These are phyloP conservation scores for Serripes groenlandicus DNA, from an alignment of 2,888 invertebrate species.

Conservation along the genomic window DNA sequence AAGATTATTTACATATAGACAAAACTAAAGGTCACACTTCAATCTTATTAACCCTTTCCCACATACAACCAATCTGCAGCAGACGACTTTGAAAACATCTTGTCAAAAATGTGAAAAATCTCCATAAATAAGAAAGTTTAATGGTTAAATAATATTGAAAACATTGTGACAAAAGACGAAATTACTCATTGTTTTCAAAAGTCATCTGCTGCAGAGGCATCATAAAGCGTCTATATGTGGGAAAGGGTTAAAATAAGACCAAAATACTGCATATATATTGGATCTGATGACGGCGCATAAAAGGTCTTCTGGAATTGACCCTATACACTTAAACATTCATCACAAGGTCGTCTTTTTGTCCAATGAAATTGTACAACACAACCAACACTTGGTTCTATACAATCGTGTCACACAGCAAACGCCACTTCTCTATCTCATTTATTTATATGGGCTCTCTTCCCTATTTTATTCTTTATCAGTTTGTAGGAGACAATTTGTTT, in stretches of 20 bases:
- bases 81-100: not conserved
- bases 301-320: not conserved
- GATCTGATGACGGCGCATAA: not conserved
- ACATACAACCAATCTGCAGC: not conserved
- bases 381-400: no score
- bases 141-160: not conserved
- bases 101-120: not conserved
- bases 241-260: not conserved
- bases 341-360: no score
- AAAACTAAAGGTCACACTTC: no score
- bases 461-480: no score
- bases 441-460: no score
- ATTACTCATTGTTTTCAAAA: not conserved
- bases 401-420: no score
- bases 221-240: not conserved
- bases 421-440: no score
- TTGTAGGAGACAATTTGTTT: no score
- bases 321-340: no score
- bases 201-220: not conserved
- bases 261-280: no score
- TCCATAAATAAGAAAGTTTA: not conserved
- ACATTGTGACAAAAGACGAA: not conserved
- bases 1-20: no score
- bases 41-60: not conserved
- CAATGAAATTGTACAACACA: no score